phyloP scores from a whole-genome alignment of 2,888 invertebrate genomes.

The Zaprionus obscuricornis region DNA sequence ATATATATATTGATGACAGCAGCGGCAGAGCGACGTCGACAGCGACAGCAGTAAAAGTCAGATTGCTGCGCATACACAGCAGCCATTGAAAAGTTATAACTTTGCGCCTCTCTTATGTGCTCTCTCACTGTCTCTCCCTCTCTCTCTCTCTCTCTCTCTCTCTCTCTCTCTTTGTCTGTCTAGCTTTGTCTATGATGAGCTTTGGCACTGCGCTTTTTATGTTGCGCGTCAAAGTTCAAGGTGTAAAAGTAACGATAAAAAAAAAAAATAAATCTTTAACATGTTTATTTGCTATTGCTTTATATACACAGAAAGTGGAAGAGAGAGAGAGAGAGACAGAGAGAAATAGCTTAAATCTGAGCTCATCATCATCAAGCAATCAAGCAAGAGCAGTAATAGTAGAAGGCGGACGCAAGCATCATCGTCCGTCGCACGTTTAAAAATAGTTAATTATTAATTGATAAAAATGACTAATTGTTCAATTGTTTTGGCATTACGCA shows the following conservation, averaged over 20 bases:
- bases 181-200: slow-evolving; percentile 24
- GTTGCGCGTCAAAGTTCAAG: slow-evolving; percentile 72
- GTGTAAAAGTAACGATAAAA: slow-evolving; percentile 46
- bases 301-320: too few relatives aligned
- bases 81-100: too few relatives aligned
- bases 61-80: too few relatives aligned
- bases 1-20: too few relatives aligned
- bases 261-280: slow-evolving; percentile 52
- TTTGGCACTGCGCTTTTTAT: slow-evolving; percentile 43
- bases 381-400: background rate
- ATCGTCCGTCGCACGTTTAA: slow-evolving; percentile 47
- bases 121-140: too few relatives aligned
- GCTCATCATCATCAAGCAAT: slow-evolving; percentile 40
- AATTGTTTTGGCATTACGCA: slow-evolving; percentile 38
- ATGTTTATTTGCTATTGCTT: slow-evolving; percentile 21
- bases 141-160: background rate
- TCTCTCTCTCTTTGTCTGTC: background rate
- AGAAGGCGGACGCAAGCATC: slow-evolving; percentile 7
- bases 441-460: slow-evolving; percentile 72
- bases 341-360: slow-evolving; percentile 48
- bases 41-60: too few relatives aligned
- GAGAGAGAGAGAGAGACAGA: too few relatives aligned
- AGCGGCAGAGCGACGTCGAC: too few relatives aligned
- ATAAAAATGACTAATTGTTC: slow-evolving; percentile 66
- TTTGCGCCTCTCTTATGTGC: too few relatives aligned